These are phyloP conservation scores for Willisornis vidua DNA, from an alignment of 2,113 vertebrate species.

Conservation along the genomic window DNA sequence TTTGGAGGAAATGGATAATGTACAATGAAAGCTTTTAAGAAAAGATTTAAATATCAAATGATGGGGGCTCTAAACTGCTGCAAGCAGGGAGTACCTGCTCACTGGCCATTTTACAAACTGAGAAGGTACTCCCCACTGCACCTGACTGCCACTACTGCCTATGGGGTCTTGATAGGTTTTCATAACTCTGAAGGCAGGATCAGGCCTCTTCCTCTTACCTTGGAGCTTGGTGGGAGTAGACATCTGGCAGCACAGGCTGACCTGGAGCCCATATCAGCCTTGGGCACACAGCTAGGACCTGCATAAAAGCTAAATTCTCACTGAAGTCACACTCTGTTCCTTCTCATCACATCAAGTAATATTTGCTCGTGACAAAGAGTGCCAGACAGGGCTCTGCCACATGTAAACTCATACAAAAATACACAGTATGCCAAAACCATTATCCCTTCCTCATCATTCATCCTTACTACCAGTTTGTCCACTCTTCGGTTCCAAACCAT, in stretches of 20 bases:
- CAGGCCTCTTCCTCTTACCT: neutral
- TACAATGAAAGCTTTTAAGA: neutral
- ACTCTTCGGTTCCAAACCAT: neutral
- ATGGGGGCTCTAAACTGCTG: too few relatives aligned
- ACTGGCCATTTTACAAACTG: neutral
- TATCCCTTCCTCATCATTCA: neutral
- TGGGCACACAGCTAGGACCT: neutral
- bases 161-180: neutral
- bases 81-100: neutral
- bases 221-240: too few relatives aligned
- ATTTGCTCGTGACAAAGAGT: neutral
- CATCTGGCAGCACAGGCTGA: neutral
- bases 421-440: neutral
- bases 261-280: neutral
- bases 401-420: neutral
- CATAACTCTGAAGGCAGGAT: neutral
- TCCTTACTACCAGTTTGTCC: neutral
- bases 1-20: neutral
- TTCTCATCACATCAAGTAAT: neutral
- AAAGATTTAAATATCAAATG: neutral
- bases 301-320: neutral
- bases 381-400: fast-evolving
- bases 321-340: neutral
- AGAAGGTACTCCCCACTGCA: neutral
- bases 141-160: fast-evolving